These are phyloP conservation scores for Patella depressa DNA, from an alignment of 2,888 invertebrate genomes.

Conservation along the genomic window DNA sequence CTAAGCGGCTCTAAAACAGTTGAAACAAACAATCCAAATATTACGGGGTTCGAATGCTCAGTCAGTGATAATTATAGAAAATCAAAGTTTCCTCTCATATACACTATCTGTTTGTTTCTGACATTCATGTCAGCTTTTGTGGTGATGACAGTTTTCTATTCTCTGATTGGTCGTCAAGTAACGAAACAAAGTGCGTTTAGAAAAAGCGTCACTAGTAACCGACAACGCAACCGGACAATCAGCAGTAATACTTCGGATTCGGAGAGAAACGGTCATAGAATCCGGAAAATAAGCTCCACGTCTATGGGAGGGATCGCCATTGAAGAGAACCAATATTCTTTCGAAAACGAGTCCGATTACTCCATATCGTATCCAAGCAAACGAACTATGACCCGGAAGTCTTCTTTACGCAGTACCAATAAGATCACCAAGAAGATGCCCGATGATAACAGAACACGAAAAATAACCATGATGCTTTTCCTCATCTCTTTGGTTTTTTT, in stretches of 20 bases:
- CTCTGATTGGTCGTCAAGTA: constrained; percentile 42
- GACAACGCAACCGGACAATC: background rate
- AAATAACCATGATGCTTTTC: constrained; percentile 50
- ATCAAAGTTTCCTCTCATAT: constrained; percentile 40
- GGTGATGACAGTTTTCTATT: constrained; percentile 41
- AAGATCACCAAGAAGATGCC: constrained; percentile 24
- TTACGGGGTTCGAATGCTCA: constrained; percentile 53
- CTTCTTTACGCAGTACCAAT: constrained; percentile 18
- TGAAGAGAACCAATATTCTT: constrained; percentile 26
- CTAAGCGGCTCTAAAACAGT: constrained; percentile 45
- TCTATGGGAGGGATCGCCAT: background rate
- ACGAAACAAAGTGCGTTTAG: constrained; percentile 38
- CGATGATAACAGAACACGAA: constrained; percentile 33
- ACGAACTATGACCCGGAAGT: constrained; percentile 21
- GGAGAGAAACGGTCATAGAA: background rate
- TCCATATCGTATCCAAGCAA: constrained; percentile 19
- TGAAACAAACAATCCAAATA: constrained; percentile 30
- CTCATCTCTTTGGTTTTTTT: constrained; percentile 49
- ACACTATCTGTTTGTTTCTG: constrained; percentile 40
- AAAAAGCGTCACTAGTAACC: constrained; percentile 14
- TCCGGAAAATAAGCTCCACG: background rate
- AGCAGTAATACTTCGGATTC: background rate
- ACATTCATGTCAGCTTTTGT: constrained; percentile 39
- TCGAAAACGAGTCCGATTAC: constrained; percentile 34
- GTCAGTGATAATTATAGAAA: constrained; percentile 40